phyloP scores from a whole-genome alignment of 2,113 vertebrate genomes.

The Archocentrus centrarchus region DNA sequence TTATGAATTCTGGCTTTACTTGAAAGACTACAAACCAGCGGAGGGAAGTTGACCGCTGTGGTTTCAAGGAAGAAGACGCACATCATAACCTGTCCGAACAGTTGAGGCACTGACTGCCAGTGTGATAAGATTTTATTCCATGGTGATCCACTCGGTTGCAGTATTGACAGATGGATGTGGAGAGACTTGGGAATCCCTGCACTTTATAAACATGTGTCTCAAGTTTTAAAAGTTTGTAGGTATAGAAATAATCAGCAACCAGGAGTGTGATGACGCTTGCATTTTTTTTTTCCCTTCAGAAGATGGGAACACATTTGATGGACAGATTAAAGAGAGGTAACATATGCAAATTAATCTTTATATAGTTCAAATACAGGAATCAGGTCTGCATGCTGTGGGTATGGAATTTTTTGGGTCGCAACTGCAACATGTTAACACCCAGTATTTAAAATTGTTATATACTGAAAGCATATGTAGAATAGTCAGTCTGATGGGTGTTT shows the following conservation, averaged over 20 bases:
- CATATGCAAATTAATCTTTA: background rate
- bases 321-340: background rate
- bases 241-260: background rate
- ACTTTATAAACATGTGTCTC: slow-evolving; percentile 76
- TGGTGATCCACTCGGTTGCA: slow-evolving; percentile 33
- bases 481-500: background rate
- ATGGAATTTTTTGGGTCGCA: accelerated
- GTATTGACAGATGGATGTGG: slow-evolving; percentile 22
- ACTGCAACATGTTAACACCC: background rate
- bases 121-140: slow-evolving; percentile 45
- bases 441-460: background rate
- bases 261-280: background rate
- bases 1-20: slow-evolving; percentile 10
- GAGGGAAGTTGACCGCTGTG: slow-evolving; percentile 1
- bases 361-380: background rate
- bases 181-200: slow-evolving; percentile 72
- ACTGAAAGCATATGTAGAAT: background rate
- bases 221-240: slow-evolving; percentile 34
- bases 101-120: slow-evolving; percentile 38
- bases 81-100: slow-evolving; percentile 23
- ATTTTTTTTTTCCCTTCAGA: background rate
- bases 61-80: slow-evolving; percentile 24
- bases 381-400: accelerated
- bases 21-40: background rate
- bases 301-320: background rate